phyloP scores from a whole-genome alignment of 1,140 invertebrate genomes.

The Drosophila willistoni region DNA sequence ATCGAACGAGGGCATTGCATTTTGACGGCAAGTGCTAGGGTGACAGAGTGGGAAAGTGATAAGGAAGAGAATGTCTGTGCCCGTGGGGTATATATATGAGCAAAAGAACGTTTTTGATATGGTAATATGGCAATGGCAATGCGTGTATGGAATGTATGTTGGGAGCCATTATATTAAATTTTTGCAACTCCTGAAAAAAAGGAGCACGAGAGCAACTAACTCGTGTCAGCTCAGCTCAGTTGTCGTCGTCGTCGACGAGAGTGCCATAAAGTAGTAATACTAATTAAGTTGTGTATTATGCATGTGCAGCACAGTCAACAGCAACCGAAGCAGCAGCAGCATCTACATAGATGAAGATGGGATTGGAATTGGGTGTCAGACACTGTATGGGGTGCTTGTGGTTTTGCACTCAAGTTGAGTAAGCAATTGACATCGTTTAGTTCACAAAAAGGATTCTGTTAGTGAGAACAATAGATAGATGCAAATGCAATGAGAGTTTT shows the following conservation, averaged over 20 bases:
- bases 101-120: slow-evolving; percentile 66
- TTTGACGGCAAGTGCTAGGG: neutral
- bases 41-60: neutral
- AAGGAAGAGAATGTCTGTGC: slow-evolving; percentile 41
- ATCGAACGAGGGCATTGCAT: slow-evolving; percentile 27
- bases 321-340: neutral
- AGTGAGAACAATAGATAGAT: slow-evolving; percentile 10
- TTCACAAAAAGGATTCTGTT: slow-evolving; percentile 35
- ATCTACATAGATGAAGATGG: slow-evolving; percentile 9
- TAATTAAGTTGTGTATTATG: slow-evolving; percentile 81
- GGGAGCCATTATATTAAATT: slow-evolving; percentile 71
- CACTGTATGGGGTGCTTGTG: slow-evolving; percentile 8
- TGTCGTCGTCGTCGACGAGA: slow-evolving; percentile 36
- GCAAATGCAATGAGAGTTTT: slow-evolving; percentile 21
- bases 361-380: neutral
- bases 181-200: slow-evolving; percentile 19
- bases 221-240: too few species aligned
- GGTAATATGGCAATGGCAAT: slow-evolving; percentile 77
- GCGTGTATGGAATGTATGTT: slow-evolving; percentile 68
- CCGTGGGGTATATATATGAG: slow-evolving; percentile 37
- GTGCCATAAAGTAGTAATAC: slow-evolving; percentile 80
- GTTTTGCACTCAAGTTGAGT: slow-evolving; percentile 54
- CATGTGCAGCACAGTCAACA: slow-evolving; percentile 49
- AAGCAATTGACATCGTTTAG: slow-evolving; percentile 74
- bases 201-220: neutral